phyloP scores from a whole-genome alignment of 2,113 vertebrate genomes.

The Chroicocephalus ridibundus region DNA sequence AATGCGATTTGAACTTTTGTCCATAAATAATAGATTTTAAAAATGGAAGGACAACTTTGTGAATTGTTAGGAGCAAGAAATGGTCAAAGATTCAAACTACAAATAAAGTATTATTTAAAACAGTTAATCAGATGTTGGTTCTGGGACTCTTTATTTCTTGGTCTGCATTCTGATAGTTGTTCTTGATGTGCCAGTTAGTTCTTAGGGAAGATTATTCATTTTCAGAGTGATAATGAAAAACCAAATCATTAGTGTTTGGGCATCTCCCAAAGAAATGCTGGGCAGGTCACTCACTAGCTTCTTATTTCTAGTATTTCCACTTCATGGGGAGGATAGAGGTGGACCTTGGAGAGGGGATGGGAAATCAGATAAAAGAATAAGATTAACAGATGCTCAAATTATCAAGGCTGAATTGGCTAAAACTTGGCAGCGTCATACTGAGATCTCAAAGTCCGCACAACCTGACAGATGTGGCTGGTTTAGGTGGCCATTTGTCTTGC shows the following conservation, averaged over 20 bases:
- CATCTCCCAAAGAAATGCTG: neutral
- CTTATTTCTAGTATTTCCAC: neutral
- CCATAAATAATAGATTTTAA: constrained; percentile 30
- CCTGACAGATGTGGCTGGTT: neutral
- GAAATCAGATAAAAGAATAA: neutral
- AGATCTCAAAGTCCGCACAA: neutral
- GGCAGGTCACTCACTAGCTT: neutral
- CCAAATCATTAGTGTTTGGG: neutral
- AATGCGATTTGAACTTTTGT: neutral
- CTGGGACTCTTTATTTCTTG: neutral
- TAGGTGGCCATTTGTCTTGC: neutral
- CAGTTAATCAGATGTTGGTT: constrained; percentile 5
- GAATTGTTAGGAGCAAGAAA: neutral
- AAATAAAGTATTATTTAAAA: constrained; percentile 9
- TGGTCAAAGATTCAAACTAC: neutral
- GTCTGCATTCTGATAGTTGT: neutral
- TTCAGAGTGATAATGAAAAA: neutral
- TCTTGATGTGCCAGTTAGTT: neutral
- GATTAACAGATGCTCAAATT: neutral
- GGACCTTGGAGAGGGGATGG: neutral
- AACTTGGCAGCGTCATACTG: neutral
- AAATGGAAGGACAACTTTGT: neutral
- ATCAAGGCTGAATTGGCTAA: neutral
- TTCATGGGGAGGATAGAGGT: neutral
- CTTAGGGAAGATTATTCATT: neutral